Conservation (phyloP, 2,113 vertebrate species). For the Miniopterus natalensis region DNA sequence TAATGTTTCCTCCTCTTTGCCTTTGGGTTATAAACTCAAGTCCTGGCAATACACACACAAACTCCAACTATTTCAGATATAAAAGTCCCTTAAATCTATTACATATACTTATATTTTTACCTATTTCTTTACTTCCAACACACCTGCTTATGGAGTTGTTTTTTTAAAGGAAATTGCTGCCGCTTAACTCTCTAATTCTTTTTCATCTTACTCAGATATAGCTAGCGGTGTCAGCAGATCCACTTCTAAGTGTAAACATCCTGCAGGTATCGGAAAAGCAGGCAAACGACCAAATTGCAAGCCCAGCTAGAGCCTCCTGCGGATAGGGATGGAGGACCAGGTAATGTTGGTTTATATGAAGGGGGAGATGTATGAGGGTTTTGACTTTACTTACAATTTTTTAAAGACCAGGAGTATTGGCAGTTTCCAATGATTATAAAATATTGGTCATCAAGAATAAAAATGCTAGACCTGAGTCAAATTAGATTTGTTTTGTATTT, state of each 20-base stretch:
- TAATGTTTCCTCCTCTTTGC: neutral
- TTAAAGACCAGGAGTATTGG: neutral
- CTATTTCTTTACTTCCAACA: neutral
- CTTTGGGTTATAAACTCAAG: constrained; percentile 36
- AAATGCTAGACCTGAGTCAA: neutral
- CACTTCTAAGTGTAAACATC: neutral
- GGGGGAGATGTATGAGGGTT: neutral
- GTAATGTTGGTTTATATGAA: neutral
- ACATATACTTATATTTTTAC: neutral
- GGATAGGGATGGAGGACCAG: neutral
- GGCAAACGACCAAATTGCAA: neutral
- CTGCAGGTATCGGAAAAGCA: neutral
- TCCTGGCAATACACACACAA: neutral
- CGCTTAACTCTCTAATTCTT: neutral
- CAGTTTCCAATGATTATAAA: neutral
- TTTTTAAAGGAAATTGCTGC: neutral
- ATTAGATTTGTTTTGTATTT: neutral
- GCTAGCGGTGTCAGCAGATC: neutral
- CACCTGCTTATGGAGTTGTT: neutral
- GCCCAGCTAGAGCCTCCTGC: accelerated
- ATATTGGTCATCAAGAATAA: neutral
- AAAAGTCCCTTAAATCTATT: constrained; percentile 28
- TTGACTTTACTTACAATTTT: neutral
- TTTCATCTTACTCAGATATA: neutral
- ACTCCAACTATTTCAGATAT: neutral